Percentiles rank a stretch among this genome's conserved stretches.
phyloP scores from a whole-genome alignment of 2,888 invertebrate genomes.

The Chymomyza caudatula region DNA sequence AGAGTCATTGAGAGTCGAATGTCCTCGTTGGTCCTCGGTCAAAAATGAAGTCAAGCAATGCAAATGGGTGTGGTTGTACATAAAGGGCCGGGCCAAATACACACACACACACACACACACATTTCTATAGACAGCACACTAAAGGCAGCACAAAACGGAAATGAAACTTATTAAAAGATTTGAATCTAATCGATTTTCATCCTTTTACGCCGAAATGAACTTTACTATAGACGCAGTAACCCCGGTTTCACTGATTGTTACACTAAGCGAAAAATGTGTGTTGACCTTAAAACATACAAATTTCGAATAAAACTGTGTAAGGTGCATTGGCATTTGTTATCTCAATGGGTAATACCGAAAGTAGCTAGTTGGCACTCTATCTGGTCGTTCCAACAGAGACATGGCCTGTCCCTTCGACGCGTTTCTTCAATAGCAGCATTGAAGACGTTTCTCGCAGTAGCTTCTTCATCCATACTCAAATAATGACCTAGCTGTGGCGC shows the following conservation, averaged over 20 bases:
- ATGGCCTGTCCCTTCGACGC: too few species aligned
- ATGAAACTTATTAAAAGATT: constrained; percentile 76
- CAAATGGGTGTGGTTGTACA: constrained; percentile 52
- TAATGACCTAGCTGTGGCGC: too few species aligned
- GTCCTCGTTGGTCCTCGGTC: not conserved
- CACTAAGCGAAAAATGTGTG: not conserved
- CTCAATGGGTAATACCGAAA: too few species aligned
- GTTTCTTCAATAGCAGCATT: too few species aligned
- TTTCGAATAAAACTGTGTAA: too few species aligned
- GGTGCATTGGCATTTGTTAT: constrained; percentile 14
- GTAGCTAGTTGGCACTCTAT: too few species aligned
- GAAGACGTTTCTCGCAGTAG: too few species aligned
- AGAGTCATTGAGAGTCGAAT: not conserved
- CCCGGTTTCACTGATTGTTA: constrained; percentile 1
- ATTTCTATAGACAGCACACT: constrained; percentile 49
- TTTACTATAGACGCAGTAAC: constrained; percentile 21
- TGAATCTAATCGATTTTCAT: constrained; percentile 74
- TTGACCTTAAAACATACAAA: too few species aligned
- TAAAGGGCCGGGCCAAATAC: constrained; percentile 2
- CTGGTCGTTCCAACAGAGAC: too few species aligned
- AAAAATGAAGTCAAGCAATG: constrained; percentile 31
- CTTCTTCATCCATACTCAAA: too few species aligned
- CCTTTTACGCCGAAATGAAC: constrained; percentile 62
- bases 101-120: constrained; percentile 15
- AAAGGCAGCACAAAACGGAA: constrained; percentile 68